Conservation (phyloP, 2,113 vertebrate species). For the Garra rufa region DNA sequence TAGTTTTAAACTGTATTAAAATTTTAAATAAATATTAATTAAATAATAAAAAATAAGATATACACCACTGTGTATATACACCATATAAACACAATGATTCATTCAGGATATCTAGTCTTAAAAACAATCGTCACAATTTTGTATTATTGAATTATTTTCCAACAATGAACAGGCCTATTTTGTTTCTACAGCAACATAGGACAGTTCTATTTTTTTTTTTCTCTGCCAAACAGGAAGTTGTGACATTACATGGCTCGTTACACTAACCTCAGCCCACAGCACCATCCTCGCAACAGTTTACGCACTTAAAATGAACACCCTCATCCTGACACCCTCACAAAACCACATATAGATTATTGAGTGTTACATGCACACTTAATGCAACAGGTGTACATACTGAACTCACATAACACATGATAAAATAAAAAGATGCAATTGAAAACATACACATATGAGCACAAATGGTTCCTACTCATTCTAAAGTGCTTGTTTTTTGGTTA, state of each 20-base stretch:
- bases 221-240: slow-evolving; percentile 50
- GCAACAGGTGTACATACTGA: neutral
- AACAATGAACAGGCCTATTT: neutral
- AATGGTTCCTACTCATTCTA: neutral
- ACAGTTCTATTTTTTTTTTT: slow-evolving; percentile 21
- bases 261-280: slow-evolving; percentile 53
- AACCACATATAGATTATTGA: neutral
- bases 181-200: neutral
- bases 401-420: neutral
- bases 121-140: neutral
- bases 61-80: neutral
- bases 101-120: neutral
- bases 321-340: slow-evolving; percentile 14
- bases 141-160: neutral
- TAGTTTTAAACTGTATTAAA: neutral
- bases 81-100: neutral
- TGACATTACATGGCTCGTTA: slow-evolving; percentile 51
- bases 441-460: no score
- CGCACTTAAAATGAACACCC: neutral
- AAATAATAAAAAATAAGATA: neutral
- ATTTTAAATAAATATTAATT: neutral
- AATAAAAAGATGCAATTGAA: neutral
- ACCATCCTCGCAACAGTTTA: slow-evolving; percentile 11
- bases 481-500: neutral
- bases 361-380: neutral